Percentiles rank a stretch among this genome's conserved stretches.
phyloP scores from a whole-genome alignment of 1,140 invertebrate genomes.

The Anoplophora glabripennis region DNA sequence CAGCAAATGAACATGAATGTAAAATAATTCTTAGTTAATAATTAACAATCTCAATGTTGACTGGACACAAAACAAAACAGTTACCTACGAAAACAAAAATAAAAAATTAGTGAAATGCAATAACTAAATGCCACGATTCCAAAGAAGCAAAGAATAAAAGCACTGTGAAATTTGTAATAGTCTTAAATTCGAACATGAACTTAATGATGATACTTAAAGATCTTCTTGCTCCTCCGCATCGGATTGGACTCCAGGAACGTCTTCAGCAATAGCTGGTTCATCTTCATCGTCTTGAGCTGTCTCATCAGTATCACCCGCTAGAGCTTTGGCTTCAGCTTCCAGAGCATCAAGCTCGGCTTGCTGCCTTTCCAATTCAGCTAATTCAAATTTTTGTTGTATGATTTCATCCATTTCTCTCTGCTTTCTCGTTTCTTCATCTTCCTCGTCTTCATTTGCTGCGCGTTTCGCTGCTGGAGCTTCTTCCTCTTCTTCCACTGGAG shows the following conservation, averaged over 20 bases:
- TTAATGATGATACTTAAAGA: not conserved
- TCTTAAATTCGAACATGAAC: not conserved
- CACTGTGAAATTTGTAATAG: not conserved
- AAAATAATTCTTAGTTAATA: too few relatives aligned
- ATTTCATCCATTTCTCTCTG: slow-evolving; percentile 32
- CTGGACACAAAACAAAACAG: too few relatives aligned
- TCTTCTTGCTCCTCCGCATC: slow-evolving; percentile 41
- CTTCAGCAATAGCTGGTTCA: slow-evolving; percentile 47
- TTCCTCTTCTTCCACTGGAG: slow-evolving; percentile 39
- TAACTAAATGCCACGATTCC: slow-evolving; percentile 5
- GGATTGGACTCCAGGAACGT: slow-evolving; percentile 28
- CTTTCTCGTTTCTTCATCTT: slow-evolving; percentile 44
- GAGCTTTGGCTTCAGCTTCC: slow-evolving; percentile 31
- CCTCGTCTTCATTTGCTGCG: slow-evolving; percentile 32
- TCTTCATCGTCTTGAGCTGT: slow-evolving; percentile 39
- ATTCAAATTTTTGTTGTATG: slow-evolving; percentile 27
- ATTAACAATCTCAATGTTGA: too few relatives aligned
- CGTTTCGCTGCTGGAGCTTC: slow-evolving; percentile 14
- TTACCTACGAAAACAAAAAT: too few relatives aligned
- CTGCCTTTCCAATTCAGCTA: slow-evolving; percentile 34
- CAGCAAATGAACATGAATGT: too few relatives aligned
- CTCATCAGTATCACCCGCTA: slow-evolving; percentile 43
- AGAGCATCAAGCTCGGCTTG: slow-evolving; percentile 37
- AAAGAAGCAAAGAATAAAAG: slow-evolving; percentile 2
- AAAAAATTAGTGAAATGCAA: slow-evolving; percentile 9